Conservation (phyloP, 2,113 vertebrate species). For the Cyphotilapia sp. region DNA sequence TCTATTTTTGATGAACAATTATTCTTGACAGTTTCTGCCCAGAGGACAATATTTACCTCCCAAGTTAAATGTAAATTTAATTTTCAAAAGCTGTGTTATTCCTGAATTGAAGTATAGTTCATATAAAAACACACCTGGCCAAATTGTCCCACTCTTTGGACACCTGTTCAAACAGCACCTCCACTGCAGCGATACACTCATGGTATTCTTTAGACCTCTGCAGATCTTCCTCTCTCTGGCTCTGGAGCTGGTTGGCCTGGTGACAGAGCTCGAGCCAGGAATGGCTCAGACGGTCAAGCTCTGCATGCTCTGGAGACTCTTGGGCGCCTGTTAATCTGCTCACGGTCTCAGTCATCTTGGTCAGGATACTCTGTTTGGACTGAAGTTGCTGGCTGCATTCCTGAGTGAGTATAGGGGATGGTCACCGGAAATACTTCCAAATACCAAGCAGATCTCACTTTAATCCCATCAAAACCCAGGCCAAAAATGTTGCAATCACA, state of each 20-base stretch:
- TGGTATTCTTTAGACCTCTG: slow-evolving; percentile 85
- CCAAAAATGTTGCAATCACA: background rate
- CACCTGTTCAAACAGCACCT: slow-evolving; percentile 86
- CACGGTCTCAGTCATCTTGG: slow-evolving; percentile 80
- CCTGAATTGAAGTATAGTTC: background rate
- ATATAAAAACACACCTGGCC: slow-evolving; percentile 77
- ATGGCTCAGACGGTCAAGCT: slow-evolving; percentile 79
- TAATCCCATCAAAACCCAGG: background rate
- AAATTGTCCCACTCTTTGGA: slow-evolving; percentile 94
- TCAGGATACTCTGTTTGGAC: slow-evolving; percentile 78
- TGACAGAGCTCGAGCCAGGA: slow-evolving; percentile 89
- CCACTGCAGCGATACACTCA: slow-evolving; percentile 75
- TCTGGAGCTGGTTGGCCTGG: slow-evolving; percentile 77
- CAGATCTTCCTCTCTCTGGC: slow-evolving; percentile 85
- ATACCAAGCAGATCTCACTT: background rate
- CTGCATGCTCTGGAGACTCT: slow-evolving; percentile 84
- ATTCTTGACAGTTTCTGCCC: background rate
- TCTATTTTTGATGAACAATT: background rate
- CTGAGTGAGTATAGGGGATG: slow-evolving; percentile 54
- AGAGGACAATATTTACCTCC: background rate
- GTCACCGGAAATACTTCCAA: background rate
- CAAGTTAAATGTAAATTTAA: background rate
- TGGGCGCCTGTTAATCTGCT: slow-evolving; percentile 79
- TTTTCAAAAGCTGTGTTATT: background rate
- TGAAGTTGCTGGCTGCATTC: slow-evolving; percentile 85